A percentile compares a stretch with the other conserved stretches of the same genome.
These are phyloP conservation scores for Limanda limanda DNA, from an alignment of 2,113 vertebrate species.

Conservation along the genomic window DNA sequence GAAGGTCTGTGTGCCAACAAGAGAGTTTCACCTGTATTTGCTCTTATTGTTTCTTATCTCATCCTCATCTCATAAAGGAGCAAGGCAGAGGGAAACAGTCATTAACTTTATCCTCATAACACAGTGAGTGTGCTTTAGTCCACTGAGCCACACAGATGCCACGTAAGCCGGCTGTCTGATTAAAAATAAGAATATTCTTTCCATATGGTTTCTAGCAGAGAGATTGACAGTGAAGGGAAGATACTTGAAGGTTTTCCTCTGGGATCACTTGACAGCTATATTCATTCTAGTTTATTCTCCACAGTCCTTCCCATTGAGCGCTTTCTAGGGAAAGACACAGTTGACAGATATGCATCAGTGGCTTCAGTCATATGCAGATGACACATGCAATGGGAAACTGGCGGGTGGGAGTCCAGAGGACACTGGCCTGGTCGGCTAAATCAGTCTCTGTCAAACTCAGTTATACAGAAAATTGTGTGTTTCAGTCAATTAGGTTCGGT, in stretches of 20 bases:
- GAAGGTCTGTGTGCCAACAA: neutral
- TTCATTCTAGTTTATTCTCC: constrained; percentile 62
- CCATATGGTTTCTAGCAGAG: constrained; percentile 18
- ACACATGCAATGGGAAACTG: constrained; percentile 28
- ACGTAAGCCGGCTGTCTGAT: constrained; percentile 17
- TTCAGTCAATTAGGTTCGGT: neutral
- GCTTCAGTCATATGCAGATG: constrained; percentile 68
- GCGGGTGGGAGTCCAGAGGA: constrained; percentile 41
- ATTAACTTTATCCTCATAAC: constrained; percentile 37
- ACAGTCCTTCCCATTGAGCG: constrained; percentile 46
- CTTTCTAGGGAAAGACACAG: constrained; percentile 54
- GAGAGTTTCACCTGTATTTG: constrained; percentile 15
- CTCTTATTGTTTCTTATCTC: constrained; percentile 42
- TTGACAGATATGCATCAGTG: constrained; percentile 72
- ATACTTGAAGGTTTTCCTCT: constrained; percentile 48
- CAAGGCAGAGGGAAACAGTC: neutral
- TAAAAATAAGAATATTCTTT: constrained; percentile 49
- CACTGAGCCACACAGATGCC: constrained; percentile 9
- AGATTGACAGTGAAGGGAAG: constrained; percentile 40
- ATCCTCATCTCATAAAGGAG: constrained; percentile 28
- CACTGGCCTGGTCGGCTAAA: constrained; percentile 22
- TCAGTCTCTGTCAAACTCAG: neutral
- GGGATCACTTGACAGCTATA: constrained; percentile 71
- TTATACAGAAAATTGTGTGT: no score
- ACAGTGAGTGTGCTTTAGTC: constrained; percentile 10